phyloP scores from a whole-genome alignment of 2,888 invertebrate genomes.

The Cheilosia urbana region DNA sequence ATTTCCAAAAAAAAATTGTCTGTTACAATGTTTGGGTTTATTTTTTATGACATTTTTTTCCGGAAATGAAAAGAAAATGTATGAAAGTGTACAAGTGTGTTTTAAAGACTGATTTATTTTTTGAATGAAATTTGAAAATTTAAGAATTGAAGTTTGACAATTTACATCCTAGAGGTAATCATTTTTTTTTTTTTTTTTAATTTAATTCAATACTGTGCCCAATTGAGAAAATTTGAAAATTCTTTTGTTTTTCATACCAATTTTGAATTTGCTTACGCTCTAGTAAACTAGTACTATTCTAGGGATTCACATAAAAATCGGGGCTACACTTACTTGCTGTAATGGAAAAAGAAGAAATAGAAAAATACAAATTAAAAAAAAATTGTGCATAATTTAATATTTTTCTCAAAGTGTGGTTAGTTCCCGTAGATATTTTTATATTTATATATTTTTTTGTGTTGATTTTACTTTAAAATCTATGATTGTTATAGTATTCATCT shows the following conservation, averaged over 20 bases:
- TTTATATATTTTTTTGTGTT: slow-evolving; percentile 3
- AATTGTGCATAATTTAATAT: slow-evolving; percentile 42
- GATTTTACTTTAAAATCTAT: slow-evolving; percentile 28
- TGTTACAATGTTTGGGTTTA: slow-evolving; percentile 58
- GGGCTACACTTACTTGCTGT: slow-evolving; percentile 83
- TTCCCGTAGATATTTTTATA: slow-evolving; percentile 13
- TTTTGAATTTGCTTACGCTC: slow-evolving; percentile 65
- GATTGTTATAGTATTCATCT: slow-evolving; percentile 17
- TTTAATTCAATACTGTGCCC: slow-evolving; percentile 50
- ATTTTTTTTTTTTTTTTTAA: neutral
- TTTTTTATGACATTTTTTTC: slow-evolving; percentile 69
- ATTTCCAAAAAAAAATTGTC: slow-evolving; percentile 77
- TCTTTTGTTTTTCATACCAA: slow-evolving; percentile 51
- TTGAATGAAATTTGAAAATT: slow-evolving; percentile 72
- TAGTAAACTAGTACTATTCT: slow-evolving; percentile 43
- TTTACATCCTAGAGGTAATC: slow-evolving; percentile 17
- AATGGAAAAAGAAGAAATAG: slow-evolving; percentile 81
- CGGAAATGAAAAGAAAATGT: slow-evolving; percentile 71
- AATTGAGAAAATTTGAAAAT: slow-evolving; percentile 29
- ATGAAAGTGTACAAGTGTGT: slow-evolving; percentile 54
- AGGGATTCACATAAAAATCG: slow-evolving; percentile 58
- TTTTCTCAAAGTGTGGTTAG: slow-evolving; percentile 55
- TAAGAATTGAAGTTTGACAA: slow-evolving; percentile 68
- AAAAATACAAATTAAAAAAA: slow-evolving; percentile 76
- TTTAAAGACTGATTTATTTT: slow-evolving; percentile 61